Evolutionary conservation across 1,140 invertebrate genomes (phyloP).

Genomic region (Adoxophyes honmai): DNA sequence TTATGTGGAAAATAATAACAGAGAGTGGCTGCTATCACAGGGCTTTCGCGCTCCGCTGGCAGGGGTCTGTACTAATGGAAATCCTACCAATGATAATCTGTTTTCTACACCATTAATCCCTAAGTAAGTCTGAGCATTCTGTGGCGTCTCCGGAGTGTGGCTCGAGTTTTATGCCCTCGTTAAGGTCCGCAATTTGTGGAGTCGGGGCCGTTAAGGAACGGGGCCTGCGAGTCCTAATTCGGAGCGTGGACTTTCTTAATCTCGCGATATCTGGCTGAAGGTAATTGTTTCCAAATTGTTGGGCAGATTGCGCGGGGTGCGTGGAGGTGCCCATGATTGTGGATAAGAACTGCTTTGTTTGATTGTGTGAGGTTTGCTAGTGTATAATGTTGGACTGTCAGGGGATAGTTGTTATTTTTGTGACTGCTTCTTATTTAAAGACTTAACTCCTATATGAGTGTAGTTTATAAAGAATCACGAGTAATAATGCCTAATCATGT

Average conservation of each 20-base stretch:
- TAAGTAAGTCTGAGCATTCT: constrained; percentile 73
- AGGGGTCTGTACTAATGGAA: constrained; percentile 71
- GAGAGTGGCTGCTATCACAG: constrained; percentile 55
- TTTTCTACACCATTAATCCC: constrained; percentile 76
- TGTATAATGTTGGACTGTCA: too few species aligned
- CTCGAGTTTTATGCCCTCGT: constrained; percentile 73
- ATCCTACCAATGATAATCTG: constrained; percentile 75
- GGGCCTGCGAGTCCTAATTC: constrained; percentile 67
- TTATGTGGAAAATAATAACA: constrained; percentile 76
- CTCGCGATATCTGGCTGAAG: constrained; percentile 67
- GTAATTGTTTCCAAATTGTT: constrained; percentile 75
- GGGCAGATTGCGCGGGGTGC: constrained; percentile 26
- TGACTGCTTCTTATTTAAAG: too few species aligned
- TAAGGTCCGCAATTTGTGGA: constrained; percentile 76
- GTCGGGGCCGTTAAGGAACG: constrained; percentile 63
- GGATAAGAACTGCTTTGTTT: not conserved
- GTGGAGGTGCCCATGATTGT: not conserved
- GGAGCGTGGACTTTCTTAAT: constrained; percentile 72
- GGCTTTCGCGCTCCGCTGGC: constrained; percentile 70
- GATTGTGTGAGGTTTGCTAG: too few species aligned
- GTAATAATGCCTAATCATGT: too few species aligned
- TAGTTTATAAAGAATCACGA: too few species aligned
- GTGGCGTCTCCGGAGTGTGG: constrained; percentile 64
- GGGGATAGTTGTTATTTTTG: too few species aligned
- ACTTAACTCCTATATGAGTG: too few species aligned